These are phyloP conservation scores for Drosophila trapezifrons DNA, from an alignment of 1,140 invertebrate species.

Conservation along the genomic window DNA sequence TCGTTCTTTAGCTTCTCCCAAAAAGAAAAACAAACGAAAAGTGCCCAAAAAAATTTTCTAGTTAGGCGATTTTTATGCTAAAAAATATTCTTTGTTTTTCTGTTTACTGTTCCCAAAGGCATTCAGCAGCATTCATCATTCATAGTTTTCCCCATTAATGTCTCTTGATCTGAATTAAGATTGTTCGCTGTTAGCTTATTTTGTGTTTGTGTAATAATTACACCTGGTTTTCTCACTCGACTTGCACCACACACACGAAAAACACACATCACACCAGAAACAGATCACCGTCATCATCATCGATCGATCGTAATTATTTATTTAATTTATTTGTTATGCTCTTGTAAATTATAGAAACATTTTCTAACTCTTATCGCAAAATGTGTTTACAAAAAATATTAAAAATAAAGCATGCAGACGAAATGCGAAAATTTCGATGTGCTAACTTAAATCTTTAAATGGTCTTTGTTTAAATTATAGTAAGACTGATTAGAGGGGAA, in stretches of 20 bases:
- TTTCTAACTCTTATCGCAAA: conserved; percentile 54
- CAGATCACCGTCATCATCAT: conserved; percentile 18
- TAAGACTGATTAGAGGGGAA: too few relatives aligned
- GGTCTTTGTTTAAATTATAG: neutral
- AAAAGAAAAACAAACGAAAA: conserved; percentile 44
- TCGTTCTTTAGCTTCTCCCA: conserved; percentile 18
- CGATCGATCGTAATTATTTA: conserved; percentile 60
- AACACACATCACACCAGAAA: conserved; percentile 8
- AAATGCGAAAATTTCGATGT: conserved; percentile 34
- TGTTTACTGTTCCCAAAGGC: conserved; percentile 30
- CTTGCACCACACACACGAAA: neutral
- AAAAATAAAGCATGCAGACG: conserved; percentile 31
- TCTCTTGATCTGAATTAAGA: conserved; percentile 31
- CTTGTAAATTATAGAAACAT: conserved; percentile 46
- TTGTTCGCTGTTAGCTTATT: conserved; percentile 25
- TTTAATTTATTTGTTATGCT: conserved; percentile 75
- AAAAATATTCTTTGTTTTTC: conserved; percentile 33
- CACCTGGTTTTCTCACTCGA: conserved; percentile 26
- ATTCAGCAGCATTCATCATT: conserved; percentile 6
- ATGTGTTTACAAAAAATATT: conserved; percentile 55
- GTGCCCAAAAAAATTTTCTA: conserved; percentile 57
- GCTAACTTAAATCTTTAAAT: conserved; percentile 22
- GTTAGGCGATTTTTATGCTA: conserved; percentile 30
- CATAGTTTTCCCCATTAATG: conserved; percentile 8
- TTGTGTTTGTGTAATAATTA: conserved; percentile 52